Evolutionary conservation across 2,888 invertebrate genomes (phyloP), one percentile per base, ranked within the genome.

Genomic region (Yponomeuta sedellus): DNA sequence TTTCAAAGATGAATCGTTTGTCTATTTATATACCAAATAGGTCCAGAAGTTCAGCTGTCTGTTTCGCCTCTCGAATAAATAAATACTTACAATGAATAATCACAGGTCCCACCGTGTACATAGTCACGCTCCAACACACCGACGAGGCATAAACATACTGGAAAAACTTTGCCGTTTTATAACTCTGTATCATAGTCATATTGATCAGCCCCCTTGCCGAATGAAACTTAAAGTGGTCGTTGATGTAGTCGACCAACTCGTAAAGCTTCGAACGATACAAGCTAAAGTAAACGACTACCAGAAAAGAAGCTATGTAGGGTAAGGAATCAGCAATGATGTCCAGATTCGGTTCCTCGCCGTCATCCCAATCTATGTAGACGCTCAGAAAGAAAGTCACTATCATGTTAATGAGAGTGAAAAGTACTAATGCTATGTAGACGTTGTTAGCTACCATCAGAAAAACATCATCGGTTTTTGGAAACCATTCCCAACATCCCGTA

Each of bases 401-500:
- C 0, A 79, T 69, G 59, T 82, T 76, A 0, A 71, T 69, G 0
- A 88, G 70, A 0, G 78, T 70, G 61, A 86, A 87, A 1, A 90
- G 64, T 5, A 87, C 86, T 16, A 82, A 56, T 2, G 73, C 71
- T 1, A 86, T 66, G 58, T 88, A 88, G 0, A 82, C 62, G 16
- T 83, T 72, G 68, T 90, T 90, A 0, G 79, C 20, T 0, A 85
- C 71, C 3, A 78, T 72, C 28, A 78, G 74, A 1, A 65, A 68
- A 61, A 77, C 73, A 1, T 67, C 72, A 0, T 67, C 68, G 0
- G 85, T 74, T 2, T 79, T 72, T 0, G 73, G 72, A 64, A 71
- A 88, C 80, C 89, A 81, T 12, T 88, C 88, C 88, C 86, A 88
- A 52, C 88, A 89, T 0, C 77, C 88, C 0, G 76, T 84, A 0